Conservation (phyloP, 2,113 vertebrate species). For the Uropsilus gracilis region DNA sequence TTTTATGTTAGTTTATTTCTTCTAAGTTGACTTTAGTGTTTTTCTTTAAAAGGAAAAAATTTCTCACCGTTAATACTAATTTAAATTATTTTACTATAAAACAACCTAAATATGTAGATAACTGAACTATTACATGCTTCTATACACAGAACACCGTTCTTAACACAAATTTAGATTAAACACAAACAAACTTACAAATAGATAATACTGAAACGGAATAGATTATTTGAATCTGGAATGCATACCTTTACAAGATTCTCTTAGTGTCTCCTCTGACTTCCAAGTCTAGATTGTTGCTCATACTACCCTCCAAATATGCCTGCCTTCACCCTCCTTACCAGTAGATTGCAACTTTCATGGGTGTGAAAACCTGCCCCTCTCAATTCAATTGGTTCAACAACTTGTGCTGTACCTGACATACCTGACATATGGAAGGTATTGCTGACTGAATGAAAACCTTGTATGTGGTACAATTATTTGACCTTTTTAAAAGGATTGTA, state of each 20-base stretch:
- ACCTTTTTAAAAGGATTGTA: not conserved
- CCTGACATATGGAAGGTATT: not conserved
- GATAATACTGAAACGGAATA: not conserved
- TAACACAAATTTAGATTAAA: conserved; percentile 45
- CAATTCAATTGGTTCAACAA: not conserved
- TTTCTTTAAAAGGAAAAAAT: not conserved
- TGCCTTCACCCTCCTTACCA: not conserved
- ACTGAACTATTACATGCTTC: not conserved
- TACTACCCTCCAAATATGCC: not conserved
- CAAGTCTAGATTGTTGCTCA: not conserved
- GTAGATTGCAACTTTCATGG: not conserved
- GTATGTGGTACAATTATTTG: not conserved
- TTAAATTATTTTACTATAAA: conserved; percentile 2
- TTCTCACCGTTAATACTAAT: not conserved
- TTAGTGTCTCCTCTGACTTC: not conserved
- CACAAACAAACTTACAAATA: not conserved
- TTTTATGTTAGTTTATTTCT: not conserved
- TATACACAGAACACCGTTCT: not conserved
- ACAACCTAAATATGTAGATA: not conserved
- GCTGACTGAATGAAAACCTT: conserved; percentile 37
- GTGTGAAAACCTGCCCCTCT: not conserved
- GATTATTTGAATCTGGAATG: not conserved
- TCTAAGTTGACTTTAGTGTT: not conserved
- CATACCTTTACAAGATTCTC: not conserved
- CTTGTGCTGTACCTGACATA: not conserved